Conservation (phyloP, 2,113 vertebrate genomes). For the Pelodiscus sinensis region DNA sequence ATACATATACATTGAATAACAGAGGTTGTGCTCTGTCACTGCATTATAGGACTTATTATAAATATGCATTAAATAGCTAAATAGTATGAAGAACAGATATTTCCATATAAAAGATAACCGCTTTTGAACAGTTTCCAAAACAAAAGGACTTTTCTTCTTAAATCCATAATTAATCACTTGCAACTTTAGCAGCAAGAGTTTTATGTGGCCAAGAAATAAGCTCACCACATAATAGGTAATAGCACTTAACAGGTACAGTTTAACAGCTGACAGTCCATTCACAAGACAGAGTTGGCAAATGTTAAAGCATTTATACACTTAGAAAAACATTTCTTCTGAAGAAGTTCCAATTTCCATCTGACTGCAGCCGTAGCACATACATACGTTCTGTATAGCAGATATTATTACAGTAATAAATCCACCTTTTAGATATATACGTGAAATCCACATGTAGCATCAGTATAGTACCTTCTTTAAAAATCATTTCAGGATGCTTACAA, state of each 20-base stretch:
- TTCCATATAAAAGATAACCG: conserved; percentile 88
- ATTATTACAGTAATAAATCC: conserved; percentile 70
- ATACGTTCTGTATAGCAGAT: conserved; percentile 70
- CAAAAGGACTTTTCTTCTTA: conserved; percentile 63
- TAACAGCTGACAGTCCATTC: conserved; percentile 82
- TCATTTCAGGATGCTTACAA: conserved; percentile 72
- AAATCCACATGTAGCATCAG: conserved; percentile 62
- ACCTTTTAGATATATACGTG: conserved; percentile 59
- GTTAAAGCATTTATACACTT: conserved; percentile 81
- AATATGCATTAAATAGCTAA: conserved; percentile 79
- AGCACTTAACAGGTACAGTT: conserved; percentile 86
- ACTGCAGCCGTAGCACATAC: conserved; percentile 66
- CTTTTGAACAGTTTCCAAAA: conserved; percentile 77
- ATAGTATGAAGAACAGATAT: conserved; percentile 78
- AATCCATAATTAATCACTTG: conserved; percentile 76
- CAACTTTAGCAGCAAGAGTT: conserved; percentile 84
- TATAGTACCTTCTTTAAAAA: conserved; percentile 68
- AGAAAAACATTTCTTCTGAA: conserved; percentile 72
- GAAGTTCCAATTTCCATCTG: conserved; percentile 55
- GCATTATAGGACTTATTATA: conserved; percentile 77
- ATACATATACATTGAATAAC: conserved; percentile 78
- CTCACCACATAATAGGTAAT: conserved; percentile 81
- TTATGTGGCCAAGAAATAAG: conserved; percentile 79
- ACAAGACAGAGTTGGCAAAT: conserved; percentile 87
- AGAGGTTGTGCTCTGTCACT: conserved; percentile 86